Conservation (phyloP, 92 coral and sea anemone genomes). For the Epizoanthus fatuus region DNA sequence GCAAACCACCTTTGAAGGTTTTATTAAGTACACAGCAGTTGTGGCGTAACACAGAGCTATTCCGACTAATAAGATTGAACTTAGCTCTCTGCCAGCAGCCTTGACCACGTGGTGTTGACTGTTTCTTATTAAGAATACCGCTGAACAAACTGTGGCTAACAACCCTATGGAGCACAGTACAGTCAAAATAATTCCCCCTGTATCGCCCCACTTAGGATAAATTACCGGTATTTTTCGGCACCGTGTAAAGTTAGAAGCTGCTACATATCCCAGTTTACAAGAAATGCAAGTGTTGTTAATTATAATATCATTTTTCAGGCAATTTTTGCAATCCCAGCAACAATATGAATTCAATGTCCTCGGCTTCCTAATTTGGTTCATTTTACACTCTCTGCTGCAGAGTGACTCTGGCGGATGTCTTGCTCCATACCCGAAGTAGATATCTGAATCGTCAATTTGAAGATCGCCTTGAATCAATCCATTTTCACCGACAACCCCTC, state of each 20-base stretch:
- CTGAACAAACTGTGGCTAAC: background rate
- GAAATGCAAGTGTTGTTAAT: conserved; percentile 55
- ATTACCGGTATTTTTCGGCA: conserved; percentile 45
- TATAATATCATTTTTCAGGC: conserved; percentile 44
- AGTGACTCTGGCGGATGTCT: conserved; percentile 38
- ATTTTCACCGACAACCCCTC: conserved; percentile 37
- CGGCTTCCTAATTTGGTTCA: conserved; percentile 26
- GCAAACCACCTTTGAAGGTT: conserved; percentile 48
- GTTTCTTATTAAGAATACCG: conserved; percentile 32
- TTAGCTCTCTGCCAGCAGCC: conserved; percentile 55
- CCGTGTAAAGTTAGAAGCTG: conserved; percentile 11
- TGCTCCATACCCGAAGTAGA: conserved; percentile 27
- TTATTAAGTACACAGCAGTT: conserved; percentile 43
- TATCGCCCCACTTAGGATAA: conserved; percentile 28
- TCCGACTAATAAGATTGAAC: conserved; percentile 41
- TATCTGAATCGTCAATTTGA: conserved; percentile 21
- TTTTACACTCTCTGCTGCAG: conserved; percentile 49
- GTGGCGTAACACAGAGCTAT: conserved; percentile 44
- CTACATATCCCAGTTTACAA: conserved; percentile 40
- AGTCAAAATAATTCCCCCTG: conserved; percentile 35
- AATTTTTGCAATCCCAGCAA: conserved; percentile 57
- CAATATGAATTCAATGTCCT: conserved; percentile 26
- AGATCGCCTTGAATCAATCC: conserved; percentile 53
- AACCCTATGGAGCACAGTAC: conserved; percentile 26
- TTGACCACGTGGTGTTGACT: conserved; percentile 44